A percentile compares a stretch with the other conserved stretches of the same genome.
These are phyloP conservation scores for Drosophila hawaiiensis DNA, from an alignment of 2,888 invertebrate genomes.

Conservation along the genomic window DNA sequence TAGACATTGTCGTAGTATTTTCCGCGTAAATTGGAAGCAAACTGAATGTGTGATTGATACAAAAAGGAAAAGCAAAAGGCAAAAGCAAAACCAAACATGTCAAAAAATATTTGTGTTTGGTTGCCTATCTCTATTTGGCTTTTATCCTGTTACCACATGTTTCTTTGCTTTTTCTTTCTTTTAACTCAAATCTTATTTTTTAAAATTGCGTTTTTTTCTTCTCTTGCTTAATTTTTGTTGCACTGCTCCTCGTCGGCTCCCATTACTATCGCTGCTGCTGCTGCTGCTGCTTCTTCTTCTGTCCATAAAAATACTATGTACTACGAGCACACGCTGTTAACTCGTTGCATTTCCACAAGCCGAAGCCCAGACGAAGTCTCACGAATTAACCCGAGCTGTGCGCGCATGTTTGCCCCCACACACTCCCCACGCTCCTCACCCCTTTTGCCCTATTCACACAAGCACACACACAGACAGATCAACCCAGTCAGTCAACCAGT, in stretches of 20 bases:
- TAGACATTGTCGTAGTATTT: conserved; percentile 73
- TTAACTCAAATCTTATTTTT: conserved; percentile 48
- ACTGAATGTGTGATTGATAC: conserved; percentile 69
- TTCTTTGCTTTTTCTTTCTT: conserved; percentile 5
- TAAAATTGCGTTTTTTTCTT: conserved; percentile 52
- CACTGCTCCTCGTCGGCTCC: conserved; percentile 42
- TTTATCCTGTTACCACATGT: conserved; percentile 47
- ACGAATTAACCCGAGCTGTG: conserved; percentile 65
- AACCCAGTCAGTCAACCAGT: conserved; percentile 55
- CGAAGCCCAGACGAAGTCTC: conserved; percentile 55
- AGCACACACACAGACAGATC: conserved; percentile 9
- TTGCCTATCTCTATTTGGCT: conserved; percentile 37
- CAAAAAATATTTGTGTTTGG: conserved; percentile 27
- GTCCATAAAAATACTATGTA: conserved; percentile 70
- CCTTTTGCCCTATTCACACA: conserved; percentile 5
- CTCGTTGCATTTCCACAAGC: conserved; percentile 64
- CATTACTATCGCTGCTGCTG: conserved; percentile 60
- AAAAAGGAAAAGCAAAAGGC: conserved; percentile 9
- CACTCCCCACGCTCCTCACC: conserved; percentile 8
- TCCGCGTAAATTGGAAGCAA: conserved; percentile 78
- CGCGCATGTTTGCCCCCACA: conserved; percentile 68
- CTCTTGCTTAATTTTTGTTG: conserved; percentile 34
- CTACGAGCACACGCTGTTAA: conserved; percentile 64
- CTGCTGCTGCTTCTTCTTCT: conserved; percentile 60
- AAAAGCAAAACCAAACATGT: conserved; percentile 28